Evolutionary conservation across 2,888 invertebrate genomes (phyloP).

Genomic region (Pristionchus entomophagus): DNA sequence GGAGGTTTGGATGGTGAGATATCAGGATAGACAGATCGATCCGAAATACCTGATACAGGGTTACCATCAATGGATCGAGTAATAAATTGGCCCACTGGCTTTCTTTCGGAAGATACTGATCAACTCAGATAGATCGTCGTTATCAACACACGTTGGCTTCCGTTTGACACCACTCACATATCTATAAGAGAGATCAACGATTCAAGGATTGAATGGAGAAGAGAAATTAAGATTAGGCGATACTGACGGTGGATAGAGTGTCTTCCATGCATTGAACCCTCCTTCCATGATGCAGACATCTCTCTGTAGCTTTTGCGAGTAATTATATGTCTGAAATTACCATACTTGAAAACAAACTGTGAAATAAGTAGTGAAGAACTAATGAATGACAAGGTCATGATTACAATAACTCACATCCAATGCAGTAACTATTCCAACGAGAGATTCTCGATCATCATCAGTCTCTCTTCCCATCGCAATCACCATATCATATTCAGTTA

Average conservation of each 20-base stretch:
- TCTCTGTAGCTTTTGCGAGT: background rate
- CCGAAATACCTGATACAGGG: background rate
- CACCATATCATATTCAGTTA: background rate
- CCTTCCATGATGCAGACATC: slow-evolving; percentile 61
- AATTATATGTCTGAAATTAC: background rate
- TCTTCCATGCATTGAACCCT: slow-evolving; percentile 67
- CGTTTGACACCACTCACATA: background rate
- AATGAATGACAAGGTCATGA: background rate
- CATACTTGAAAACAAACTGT: background rate
- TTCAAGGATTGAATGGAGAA: no score
- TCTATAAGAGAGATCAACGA: background rate
- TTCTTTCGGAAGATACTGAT: slow-evolving; percentile 1
- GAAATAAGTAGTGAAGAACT: background rate
- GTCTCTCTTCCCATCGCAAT: slow-evolving; percentile 34
- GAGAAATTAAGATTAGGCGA: no score
- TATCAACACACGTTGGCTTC: background rate
- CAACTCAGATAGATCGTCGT: background rate
- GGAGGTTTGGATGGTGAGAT: background rate
- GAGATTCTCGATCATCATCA: slow-evolving; percentile 19
- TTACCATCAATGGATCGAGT: no score
- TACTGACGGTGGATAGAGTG: slow-evolving; percentile 54
- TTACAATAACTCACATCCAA: background rate
- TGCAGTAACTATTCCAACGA: background rate
- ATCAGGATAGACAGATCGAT: background rate
- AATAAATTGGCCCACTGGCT: no score